Base-by-base conservation (phyloP, 2,113 vertebrate species). In the Ariopsis seemanni region DNA sequence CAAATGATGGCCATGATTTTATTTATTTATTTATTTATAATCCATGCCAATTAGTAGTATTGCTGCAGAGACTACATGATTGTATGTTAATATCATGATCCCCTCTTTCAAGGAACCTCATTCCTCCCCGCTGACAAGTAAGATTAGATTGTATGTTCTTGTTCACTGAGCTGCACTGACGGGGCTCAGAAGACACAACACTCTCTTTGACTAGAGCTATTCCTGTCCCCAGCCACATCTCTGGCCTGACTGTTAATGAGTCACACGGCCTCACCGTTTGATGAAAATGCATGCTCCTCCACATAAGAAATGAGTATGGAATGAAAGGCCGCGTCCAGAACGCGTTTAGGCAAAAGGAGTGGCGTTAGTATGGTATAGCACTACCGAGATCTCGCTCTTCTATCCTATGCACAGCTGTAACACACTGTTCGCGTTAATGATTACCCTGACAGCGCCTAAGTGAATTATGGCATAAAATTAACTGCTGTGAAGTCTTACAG, bases 141-240 rank as follows among this genome's bases (percentile, higher is more conserved):
- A 57, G 63, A 81, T 87, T 85, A 63, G 74, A 84, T 84, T 87
- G 82, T 81, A 87, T 84, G 82, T 86, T 89, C 85, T 86, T 67
- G 62, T 75, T 75, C 79, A 75, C 25, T 87, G 67, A 87, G 48
- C 67, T 53, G 80, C 25, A 53, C 58, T 27, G 78, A 81, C 63
- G 84, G 62, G 48, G 72, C 75, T 69, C 74, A 34, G 62, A 14
- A 80, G 71, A 88, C 55, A 60, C 62, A 60, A 34, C 71, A 48
- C 72, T 50, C 42, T 79, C 83, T 85, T 85, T 87, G 78, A 87
- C 77, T 86, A 27, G 48, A 50, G 63, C 53, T 87, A 60, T 87
- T 82, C 80, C 79, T 75, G 79, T 48, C 48, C 58, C 42, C 42
- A 30, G 86, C 30, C 86, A 84, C 88, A 81, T 65, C 63, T 25